These are phyloP conservation scores for Argentina silus DNA, from an alignment of 2,797 vertebrate species.

Conservation along the genomic window DNA sequence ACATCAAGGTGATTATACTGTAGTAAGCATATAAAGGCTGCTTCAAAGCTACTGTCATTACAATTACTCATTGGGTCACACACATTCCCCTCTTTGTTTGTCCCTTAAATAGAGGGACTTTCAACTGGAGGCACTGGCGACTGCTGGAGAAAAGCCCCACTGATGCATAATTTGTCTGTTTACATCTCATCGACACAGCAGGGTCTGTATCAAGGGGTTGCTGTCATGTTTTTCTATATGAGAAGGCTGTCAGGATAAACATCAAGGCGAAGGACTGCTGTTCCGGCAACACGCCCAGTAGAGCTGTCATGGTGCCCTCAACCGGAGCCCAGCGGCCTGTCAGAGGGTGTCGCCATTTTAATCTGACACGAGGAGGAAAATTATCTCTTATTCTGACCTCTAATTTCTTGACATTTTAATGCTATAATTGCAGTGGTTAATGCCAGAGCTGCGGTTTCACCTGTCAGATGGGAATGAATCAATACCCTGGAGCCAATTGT, in stretches of 20 bases:
- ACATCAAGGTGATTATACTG: constrained; percentile 46
- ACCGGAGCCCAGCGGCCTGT: constrained; percentile 79
- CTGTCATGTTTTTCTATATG: constrained; percentile 91
- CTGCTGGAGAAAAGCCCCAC: constrained; percentile 76
- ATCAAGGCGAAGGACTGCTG: constrained; percentile 84
- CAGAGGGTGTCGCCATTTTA: constrained; percentile 81
- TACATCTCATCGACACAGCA: constrained; percentile 84
- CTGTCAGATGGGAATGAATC: constrained; percentile 89
- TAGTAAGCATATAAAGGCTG: constrained; percentile 38
- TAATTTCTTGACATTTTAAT: constrained; percentile 95
- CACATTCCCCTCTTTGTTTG: constrained; percentile 57
- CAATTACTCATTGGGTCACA: constrained; percentile 13
- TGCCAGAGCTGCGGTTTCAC: constrained; percentile 83
- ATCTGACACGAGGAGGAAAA: constrained; percentile 84
- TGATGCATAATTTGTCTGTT: constrained; percentile 89
- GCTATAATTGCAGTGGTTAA: constrained; percentile 89
- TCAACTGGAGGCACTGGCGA: constrained; percentile 53
- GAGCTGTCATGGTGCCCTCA: constrained; percentile 88
- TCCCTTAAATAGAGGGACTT: constrained; percentile 39
- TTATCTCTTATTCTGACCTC: constrained; percentile 88
- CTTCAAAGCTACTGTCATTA: constrained; percentile 43
- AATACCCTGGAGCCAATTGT: constrained; percentile 83
- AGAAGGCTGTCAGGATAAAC: constrained; percentile 87
- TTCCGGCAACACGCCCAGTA: constrained; percentile 87
- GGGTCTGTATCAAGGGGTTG: constrained; percentile 82